Base-by-base conservation (phyloP, 2,888 invertebrate species). In the Lepidocyrtoides sp. region DNA sequence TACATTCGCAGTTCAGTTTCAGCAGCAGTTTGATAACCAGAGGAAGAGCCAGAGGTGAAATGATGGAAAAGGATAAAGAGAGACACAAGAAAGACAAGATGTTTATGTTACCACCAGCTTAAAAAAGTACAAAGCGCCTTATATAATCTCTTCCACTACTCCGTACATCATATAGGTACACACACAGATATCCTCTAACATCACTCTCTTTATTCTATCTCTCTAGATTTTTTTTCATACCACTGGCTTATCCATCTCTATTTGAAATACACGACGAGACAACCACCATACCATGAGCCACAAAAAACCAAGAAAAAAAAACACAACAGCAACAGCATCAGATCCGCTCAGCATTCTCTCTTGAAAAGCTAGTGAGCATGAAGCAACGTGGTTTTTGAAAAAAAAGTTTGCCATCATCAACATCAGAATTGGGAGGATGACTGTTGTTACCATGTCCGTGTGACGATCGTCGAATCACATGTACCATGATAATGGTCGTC, bases 41-140 rank as follows among this genome's bases (percentile, higher is more conserved):
- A 36, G 17, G 66, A 3, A n/a, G 17, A 69, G 66, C 44, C 48
- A 75, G 48, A 75, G 75, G 75, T 75, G 75, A 75, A 48, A 85
- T 72, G 84, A 85, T 85, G 72, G 84, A 85, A 72, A 85, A 85
- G 72, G 72, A 72, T 85, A 69, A 72, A 69, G 17, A 12, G 29
- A 48, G 48, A 75, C 44, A 23, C 23, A 75, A 75, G 75, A 79
- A 48, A 79, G 54, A 79, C 79, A 79, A 79, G 79, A 79, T 79
- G 79, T 79, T 79, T 79, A 79, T 54, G 79, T 79, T 75, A 75
- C 75, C 41, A 72, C 41, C 44, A 75, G 44, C 48, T 75, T 75
- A 26, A 75, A 72, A 75, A 75, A 48, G 2, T 48, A 32, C 5
- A 36, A 36, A 69, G 32, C 14, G 23, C 75, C 26, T 75, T 26